Conservation (phyloP, 2,113 vertebrate genomes). For the Paraplagusia blochii region DNA sequence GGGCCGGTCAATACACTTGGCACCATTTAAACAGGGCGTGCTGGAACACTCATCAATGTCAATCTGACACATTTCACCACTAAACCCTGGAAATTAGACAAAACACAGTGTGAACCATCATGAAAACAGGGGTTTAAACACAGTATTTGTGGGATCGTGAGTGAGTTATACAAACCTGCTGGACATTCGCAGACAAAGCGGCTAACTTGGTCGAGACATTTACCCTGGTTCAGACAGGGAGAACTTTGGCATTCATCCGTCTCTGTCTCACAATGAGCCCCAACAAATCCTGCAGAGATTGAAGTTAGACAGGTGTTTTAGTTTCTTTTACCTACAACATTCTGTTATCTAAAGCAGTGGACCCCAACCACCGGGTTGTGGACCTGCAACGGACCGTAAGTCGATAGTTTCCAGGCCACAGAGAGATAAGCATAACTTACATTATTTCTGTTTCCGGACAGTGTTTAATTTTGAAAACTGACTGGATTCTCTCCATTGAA, state of each 20-base stretch:
- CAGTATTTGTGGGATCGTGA: background rate
- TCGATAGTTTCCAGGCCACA: too few species aligned
- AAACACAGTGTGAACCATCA: background rate
- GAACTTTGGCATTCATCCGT: slow-evolving; percentile 84
- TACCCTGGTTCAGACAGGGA: slow-evolving; percentile 85
- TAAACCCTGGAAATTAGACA: slow-evolving; percentile 80
- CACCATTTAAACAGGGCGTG: slow-evolving; percentile 90
- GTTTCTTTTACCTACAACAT: background rate
- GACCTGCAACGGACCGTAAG: too few species aligned
- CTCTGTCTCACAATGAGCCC: slow-evolving; percentile 81
- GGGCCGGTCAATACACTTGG: slow-evolving; percentile 90
- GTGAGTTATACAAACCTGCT: slow-evolving; percentile 73
- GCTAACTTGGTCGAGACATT: slow-evolving; percentile 83
- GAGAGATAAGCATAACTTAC: too few species aligned
- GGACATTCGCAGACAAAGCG: slow-evolving; percentile 84
- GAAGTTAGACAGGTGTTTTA: background rate
- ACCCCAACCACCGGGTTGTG: too few species aligned
- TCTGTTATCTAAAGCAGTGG: background rate
- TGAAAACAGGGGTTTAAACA: background rate
- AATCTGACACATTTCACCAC: slow-evolving; percentile 88
- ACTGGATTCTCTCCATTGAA: too few species aligned
- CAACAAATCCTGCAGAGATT: slow-evolving; percentile 78
- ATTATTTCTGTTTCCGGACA: too few species aligned
- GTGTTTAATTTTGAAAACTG: too few species aligned
- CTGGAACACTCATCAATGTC: slow-evolving; percentile 95